A percentile compares a stretch with the other conserved stretches of the same genome.
Evolutionary conservation across 1,140 invertebrate genomes (phyloP).

Genomic region (Pygmarrhopalites habei): DNA sequence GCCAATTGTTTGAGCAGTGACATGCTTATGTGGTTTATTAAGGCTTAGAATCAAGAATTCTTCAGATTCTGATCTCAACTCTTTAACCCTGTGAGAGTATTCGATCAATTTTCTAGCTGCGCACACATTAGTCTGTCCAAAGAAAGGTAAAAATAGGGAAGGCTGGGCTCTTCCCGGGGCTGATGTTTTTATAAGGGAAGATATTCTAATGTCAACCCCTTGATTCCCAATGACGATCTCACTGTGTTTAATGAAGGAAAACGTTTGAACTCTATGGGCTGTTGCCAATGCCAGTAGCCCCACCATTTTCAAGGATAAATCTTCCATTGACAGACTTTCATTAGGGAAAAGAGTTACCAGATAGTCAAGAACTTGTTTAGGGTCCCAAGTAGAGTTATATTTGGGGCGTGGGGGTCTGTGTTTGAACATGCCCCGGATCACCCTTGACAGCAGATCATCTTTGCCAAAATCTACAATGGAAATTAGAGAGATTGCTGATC

Average conservation of each 20-base stretch:
- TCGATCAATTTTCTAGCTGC: too few species aligned
- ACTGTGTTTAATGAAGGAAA: neutral
- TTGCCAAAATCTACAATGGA: neutral
- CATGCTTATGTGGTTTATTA: neutral
- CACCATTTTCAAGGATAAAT: constrained; percentile 18
- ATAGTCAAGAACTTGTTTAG: constrained; percentile 3
- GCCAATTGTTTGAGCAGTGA: constrained; percentile 12
- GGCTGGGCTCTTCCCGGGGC: neutral
- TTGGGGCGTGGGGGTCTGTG: neutral
- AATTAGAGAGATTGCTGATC: neutral
- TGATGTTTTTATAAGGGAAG: constrained; percentile 8
- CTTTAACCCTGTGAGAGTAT: too few species aligned
- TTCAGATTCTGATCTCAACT: neutral
- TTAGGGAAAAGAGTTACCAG: neutral
- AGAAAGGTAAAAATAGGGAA: constrained; percentile 4
- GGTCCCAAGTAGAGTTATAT: constrained; percentile 22
- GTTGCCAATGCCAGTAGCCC: constrained; percentile 11
- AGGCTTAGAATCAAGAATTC: neutral
- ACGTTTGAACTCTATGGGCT: constrained; percentile 23
- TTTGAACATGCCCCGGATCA: constrained; percentile 10
- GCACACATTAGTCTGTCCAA: too few species aligned
- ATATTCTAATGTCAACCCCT: constrained; percentile 7
- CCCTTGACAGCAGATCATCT: neutral
- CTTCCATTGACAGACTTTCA: constrained; percentile 1
- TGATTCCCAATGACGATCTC: neutral